Conservation (phyloP, 2,888 invertebrate species). For the Drosophila nigritarsus region DNA sequence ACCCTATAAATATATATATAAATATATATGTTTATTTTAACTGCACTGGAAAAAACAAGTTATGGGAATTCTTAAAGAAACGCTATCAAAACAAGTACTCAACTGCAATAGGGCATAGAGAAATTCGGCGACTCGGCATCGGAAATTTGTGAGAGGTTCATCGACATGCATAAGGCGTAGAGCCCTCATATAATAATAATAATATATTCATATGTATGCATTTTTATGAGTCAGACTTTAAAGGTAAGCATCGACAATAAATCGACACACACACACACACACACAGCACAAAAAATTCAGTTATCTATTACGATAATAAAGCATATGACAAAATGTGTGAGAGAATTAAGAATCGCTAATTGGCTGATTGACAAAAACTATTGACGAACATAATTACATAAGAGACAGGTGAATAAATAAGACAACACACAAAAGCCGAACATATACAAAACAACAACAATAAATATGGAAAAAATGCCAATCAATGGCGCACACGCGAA, state of each 20-base stretch:
- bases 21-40: not conserved
- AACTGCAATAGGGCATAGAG: not conserved
- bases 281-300: not conserved
- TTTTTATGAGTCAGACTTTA: constrained; percentile 61
- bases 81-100: not conserved
- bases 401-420: constrained; percentile 53
- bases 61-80: not conserved
- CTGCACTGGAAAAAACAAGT: not conserved
- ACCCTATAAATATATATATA: not conserved
- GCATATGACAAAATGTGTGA: constrained; percentile 52
- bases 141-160: constrained; percentile 48
- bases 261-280: constrained; percentile 10
- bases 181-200: constrained; percentile 29
- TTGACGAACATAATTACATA: constrained; percentile 52
- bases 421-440: constrained; percentile 18
- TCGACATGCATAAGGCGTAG: constrained; percentile 67
- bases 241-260: constrained; percentile 41
- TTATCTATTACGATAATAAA: constrained; percentile 47
- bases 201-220: constrained; percentile 38
- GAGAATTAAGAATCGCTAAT: constrained; percentile 58
- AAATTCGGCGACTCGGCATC: constrained; percentile 6
- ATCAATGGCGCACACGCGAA: constrained; percentile 72
- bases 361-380: constrained; percentile 46
- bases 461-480: constrained; percentile 51
- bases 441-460: constrained; percentile 8